A percentile compares a stretch with the other conserved stretches of the same genome.
These are phyloP conservation scores for Minunthozetes semirufus DNA, from an alignment of 2,888 invertebrate genomes.

Conservation along the genomic window DNA sequence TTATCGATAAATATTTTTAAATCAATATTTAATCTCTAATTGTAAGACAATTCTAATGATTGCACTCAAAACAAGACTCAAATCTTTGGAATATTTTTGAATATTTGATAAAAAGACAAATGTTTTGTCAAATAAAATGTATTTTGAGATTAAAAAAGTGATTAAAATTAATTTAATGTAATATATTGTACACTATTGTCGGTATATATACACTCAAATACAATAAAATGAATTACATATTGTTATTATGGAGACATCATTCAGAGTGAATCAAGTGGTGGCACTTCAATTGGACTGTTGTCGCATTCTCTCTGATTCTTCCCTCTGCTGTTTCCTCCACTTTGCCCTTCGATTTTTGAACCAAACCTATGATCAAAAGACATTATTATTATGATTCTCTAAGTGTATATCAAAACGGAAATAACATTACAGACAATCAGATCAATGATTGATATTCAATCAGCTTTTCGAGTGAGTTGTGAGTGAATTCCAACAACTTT, in stretches of 20 bases:
- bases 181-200: too few relatives aligned
- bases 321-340: slow-evolving; percentile 91
- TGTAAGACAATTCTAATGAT: too few relatives aligned
- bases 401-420: not conserved
- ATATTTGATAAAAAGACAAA: too few relatives aligned
- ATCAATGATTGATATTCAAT: slow-evolving; percentile 1
- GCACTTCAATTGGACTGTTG: slow-evolving; percentile 46
- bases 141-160: too few relatives aligned
- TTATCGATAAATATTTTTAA: too few relatives aligned
- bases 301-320: slow-evolving; percentile 57
- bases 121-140: too few relatives aligned
- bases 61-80: too few relatives aligned
- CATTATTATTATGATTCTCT: not conserved
- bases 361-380: slow-evolving; percentile 68
- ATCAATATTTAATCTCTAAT: too few relatives aligned
- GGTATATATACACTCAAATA: not conserved
- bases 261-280: not conserved
- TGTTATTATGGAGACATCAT: not conserved
- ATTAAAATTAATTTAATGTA: too few relatives aligned
- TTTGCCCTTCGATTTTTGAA: slow-evolving; percentile 92
- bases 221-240: not conserved
- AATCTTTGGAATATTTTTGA: too few relatives aligned
- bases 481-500: not conserved
- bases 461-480: not conserved
- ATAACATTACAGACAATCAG: not conserved